Percentiles rank a stretch among this genome's conserved stretches.
phyloP scores from a whole-genome alignment of 2,113 vertebrate species.

The Falco punctatus region DNA sequence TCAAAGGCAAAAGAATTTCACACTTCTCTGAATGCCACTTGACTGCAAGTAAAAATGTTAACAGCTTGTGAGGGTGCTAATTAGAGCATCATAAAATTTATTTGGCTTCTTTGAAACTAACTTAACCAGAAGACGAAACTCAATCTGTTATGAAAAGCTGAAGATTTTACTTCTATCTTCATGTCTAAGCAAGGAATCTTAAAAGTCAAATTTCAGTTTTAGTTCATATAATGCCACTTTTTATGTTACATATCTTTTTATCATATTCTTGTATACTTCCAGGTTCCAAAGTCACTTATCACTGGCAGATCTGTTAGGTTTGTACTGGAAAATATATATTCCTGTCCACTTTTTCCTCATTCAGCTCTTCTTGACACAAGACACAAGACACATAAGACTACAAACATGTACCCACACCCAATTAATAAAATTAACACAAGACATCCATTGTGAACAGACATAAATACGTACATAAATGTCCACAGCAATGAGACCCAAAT shows the following conservation, averaged over 20 bases:
- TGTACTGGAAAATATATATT: neutral
- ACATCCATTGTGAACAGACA: neutral
- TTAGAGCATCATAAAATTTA: slow-evolving; percentile 46
- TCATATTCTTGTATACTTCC: neutral
- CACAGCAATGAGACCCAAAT: neutral
- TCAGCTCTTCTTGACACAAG: neutral
- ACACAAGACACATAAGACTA: neutral
- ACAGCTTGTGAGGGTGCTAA: slow-evolving; percentile 35
- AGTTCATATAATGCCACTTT: neutral
- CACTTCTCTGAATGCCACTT: slow-evolving; percentile 35
- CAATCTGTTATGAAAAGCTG: neutral
- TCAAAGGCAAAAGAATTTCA: slow-evolving; percentile 36
- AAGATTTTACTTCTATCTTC: neutral
- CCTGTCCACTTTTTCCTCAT: neutral
- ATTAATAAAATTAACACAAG: neutral
- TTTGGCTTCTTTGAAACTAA: neutral
- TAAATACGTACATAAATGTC: neutral
- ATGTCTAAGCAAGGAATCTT: neutral
- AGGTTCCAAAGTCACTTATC: neutral
- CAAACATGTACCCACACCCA: neutral
- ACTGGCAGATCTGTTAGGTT: neutral
- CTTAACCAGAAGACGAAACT: slow-evolving; percentile 11
- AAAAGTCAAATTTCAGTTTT: neutral
- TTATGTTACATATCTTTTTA: neutral
- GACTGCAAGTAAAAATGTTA: slow-evolving; percentile 32